Evolutionary conservation across 2,797 vertebrate genomes (phyloP), one percentile per base, ranked within the genome.

Genomic region (Harpagifer antarcticus): DNA sequence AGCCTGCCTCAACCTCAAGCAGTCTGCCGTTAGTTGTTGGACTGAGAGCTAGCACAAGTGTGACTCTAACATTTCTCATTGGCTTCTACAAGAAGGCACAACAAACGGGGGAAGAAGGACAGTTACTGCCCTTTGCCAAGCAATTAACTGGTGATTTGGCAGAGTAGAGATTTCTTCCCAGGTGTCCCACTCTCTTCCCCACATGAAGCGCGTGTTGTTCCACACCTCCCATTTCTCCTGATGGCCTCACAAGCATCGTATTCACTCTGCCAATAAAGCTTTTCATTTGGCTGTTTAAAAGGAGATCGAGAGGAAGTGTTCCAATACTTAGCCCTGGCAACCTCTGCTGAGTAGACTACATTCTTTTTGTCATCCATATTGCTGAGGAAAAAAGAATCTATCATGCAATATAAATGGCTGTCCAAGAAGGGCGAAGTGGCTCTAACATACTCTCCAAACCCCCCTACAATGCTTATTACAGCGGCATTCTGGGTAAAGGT

Each of bases 91-190:
- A 66, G 79, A 87, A 72, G 82, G 74, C 70, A 78, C 79, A 84
- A 81, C 79, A 88, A 84, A 86, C 62, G 14, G 82, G 48, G 70
- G 79, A 72, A 78, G 88, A 73, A 77, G 82, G 88, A 87, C 85
- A 83, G 83, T 88, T 72, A 72, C 75, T 73, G 80, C 75, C 71
- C 79, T 83, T 72, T 92, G 92, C 93, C 91, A 93, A 87, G 85
- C 88, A 92, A 94, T 94, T 93, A 93, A 91, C 89, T 90, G 85
- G 86, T 87, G 88, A 92, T 91, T 93, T 93, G 92, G 93, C 89
- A 90, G 82, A 79, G 88, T 78, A 44, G 83, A 81, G 83, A 83
- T 84, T 87, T 90, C 88, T 86, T 91, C 89, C 87, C 90, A 90
- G 89, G 90, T 92, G 86, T 89, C 88, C 86, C 83, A 79, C 87